Base-by-base conservation (phyloP, 2,888 invertebrate species). In the Polietes domitor region DNA sequence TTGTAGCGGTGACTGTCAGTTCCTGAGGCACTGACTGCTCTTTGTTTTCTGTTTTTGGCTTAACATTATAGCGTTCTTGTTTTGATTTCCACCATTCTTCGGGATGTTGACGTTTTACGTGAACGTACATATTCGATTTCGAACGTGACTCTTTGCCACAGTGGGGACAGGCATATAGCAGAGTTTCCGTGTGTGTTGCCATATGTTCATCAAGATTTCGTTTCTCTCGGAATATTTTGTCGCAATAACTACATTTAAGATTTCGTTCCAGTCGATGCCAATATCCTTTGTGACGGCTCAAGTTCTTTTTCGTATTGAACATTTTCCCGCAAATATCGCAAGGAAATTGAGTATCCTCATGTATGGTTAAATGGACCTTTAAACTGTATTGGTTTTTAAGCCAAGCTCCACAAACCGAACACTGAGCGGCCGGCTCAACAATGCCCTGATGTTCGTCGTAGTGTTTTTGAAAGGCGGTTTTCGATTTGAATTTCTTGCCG, bases 91-190 rank as follows among this genome's bases (percentile, higher is more conserved):
- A 87, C 91, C 90, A 90, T 80, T 90, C 90, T 3, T 88, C 82
- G 21, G 89, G 88, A 82, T 90, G 90, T 72, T 89, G 88, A 41
- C 90, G 89, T 83, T 90, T 90, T n/a, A 91, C 88, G 58, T 90
- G 91, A 58, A 89, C 90, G 85, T 90, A 90, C 90, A 91, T 90
- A 83, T 90, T 90, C n/a, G 90, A 89, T 63, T 88, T 90, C 19
- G 91, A 90, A 21, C 90, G 89, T 43, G 89, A 90, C 71, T 90
- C 90, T 32, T 90, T 91, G 77, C 89, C 87, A 61, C 90, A 90
- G 70, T 91, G 90, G 47, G 90, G 88, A 87, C 90, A 90, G 77
- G 88, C 88, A 80, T 90, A 91, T 26, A 90, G 87, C 79, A 89
- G 90, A 12, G 88, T 89, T 72, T 91, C 90, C 28, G 90, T 90